Evolutionary conservation across 2,113 vertebrate species (phyloP), one percentile per base, ranked within the genome.

Genomic region (Anolis carolinensis): DNA sequence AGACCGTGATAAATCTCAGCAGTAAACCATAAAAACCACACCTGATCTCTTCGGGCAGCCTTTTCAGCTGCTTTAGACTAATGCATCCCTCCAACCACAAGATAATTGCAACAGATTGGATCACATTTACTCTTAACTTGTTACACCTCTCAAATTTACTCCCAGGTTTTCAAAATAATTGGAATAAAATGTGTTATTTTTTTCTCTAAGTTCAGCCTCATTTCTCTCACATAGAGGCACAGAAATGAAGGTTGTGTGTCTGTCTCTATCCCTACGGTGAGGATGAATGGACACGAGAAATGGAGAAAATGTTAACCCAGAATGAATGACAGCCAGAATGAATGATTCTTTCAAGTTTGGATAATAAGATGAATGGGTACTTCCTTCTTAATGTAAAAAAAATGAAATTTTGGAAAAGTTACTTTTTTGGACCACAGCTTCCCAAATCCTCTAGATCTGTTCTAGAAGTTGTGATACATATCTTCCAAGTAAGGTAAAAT

Each of bases 1-100:
- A 78, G 85, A 50, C 39, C 50, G n/a, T 30, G 20, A 65, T 44
- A 86, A 55, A 39, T 87, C 55, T 52, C 79, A 80, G n/a, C 73
- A 82, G 78, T 32, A 72, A 71, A 74, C 9, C 32, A 74, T 68
- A 80, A 88, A 25, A 48, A 68, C 62, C 21, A 13, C 79, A 82
- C n/a, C 62, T 81, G 79, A 30, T 79, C 79, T 34, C 62, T 87
- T 7, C 27, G 72, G 59, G 27, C 7, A 3, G 39, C 18, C 74
- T 89, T 84, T 5, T 30, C 67, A 48, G 55, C 39, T 7, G n/a
- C 34, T 77, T 44, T 62, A 74, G 34, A 63, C 36, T 62, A 83
- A 74, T 21, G 36, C 20, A 83, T 30, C 8, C 50, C 52, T 62
- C 34, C 4, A 14, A 23, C 68, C 25, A n/a, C 4, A 4, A 11